Evolutionary conservation across 2,797 vertebrate species (phyloP).

Genomic region (Ctenosaura bakeri): DNA sequence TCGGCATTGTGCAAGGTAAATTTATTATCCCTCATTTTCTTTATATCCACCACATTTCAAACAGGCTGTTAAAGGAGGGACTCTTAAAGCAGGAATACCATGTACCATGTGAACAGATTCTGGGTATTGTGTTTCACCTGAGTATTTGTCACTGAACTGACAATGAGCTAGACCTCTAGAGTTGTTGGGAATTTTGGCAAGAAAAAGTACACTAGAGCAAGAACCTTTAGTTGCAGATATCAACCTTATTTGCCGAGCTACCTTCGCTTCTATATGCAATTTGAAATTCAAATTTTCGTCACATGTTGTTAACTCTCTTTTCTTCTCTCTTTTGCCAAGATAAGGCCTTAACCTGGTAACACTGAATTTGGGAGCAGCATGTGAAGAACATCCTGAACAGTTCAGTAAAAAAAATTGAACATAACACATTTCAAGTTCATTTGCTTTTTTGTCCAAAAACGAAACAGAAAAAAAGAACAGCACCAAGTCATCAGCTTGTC

Average conservation of each 20-base stretch:
- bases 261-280: slow-evolving; percentile 63
- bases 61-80: slow-evolving; percentile 71
- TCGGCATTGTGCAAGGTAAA: slow-evolving; percentile 76
- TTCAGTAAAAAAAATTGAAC: slow-evolving; percentile 65
- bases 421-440: slow-evolving; percentile 63
- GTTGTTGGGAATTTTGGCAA: slow-evolving; percentile 73
- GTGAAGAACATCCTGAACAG: slow-evolving; percentile 56
- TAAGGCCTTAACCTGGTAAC: slow-evolving; percentile 74
- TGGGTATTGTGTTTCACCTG: slow-evolving; percentile 80
- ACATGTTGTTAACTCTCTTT: slow-evolving; percentile 41
- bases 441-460: slow-evolving; percentile 64
- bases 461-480: slow-evolving; percentile 72
- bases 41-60: slow-evolving; percentile 59
- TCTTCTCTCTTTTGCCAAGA: slow-evolving; percentile 47
- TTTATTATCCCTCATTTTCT: slow-evolving; percentile 48
- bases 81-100: slow-evolving; percentile 74
- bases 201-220: slow-evolving; percentile 72
- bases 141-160: slow-evolving; percentile 82
- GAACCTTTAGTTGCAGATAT: slow-evolving; percentile 64
- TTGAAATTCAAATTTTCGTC: slow-evolving; percentile 32
- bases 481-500: slow-evolving; percentile 76
- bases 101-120: slow-evolving; percentile 72
- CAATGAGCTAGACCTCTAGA: slow-evolving; percentile 81
- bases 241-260: slow-evolving; percentile 65
- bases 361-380: slow-evolving; percentile 72